Percentiles rank a stretch among this genome's conserved stretches.
phyloP scores from a whole-genome alignment of 2,888 invertebrate species.

The Rhabditoides inermis region DNA sequence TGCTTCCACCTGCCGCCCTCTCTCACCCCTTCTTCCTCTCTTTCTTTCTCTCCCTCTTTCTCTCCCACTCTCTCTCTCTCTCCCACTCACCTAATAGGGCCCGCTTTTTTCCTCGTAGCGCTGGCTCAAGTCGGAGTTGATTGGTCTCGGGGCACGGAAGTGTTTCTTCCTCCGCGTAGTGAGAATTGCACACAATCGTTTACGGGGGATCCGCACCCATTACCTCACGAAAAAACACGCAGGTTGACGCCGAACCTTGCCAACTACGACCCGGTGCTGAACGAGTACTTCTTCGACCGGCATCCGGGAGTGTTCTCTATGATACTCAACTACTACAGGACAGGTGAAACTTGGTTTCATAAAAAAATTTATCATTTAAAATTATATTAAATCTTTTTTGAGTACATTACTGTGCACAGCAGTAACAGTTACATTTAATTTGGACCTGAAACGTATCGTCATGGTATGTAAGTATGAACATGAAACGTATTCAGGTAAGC shows the following conservation, averaged over 20 bases:
- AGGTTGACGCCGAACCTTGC: slow-evolving; percentile 83
- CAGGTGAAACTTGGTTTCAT: slow-evolving; percentile 21
- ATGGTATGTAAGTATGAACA: neutral
- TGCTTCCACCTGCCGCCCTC: too few species aligned
- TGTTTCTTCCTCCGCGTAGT: too few species aligned
- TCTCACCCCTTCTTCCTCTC: neutral
- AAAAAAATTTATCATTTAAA: neutral
- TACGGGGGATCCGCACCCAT: neutral
- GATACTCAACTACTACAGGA: slow-evolving; percentile 79
- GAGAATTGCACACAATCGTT: neutral
- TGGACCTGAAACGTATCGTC: neutral
- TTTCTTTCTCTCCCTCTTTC: neutral
- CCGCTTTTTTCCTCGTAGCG: too few species aligned
- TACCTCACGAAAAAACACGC: neutral
- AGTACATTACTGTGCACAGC: neutral
- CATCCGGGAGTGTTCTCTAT: slow-evolving; percentile 84
- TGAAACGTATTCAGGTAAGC: slow-evolving; percentile 65
- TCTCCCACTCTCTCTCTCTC: neutral
- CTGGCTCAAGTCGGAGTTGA: too few species aligned
- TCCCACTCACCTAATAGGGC: neutral
- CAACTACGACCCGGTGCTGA: slow-evolving; percentile 96
- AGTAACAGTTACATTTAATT: neutral
- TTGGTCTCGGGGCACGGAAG: too few species aligned
- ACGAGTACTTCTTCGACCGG: slow-evolving; percentile 97
- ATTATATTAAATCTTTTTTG: neutral